These are phyloP conservation scores for Chelmon rostratus DNA, from an alignment of 2,797 vertebrate species.

Conservation along the genomic window DNA sequence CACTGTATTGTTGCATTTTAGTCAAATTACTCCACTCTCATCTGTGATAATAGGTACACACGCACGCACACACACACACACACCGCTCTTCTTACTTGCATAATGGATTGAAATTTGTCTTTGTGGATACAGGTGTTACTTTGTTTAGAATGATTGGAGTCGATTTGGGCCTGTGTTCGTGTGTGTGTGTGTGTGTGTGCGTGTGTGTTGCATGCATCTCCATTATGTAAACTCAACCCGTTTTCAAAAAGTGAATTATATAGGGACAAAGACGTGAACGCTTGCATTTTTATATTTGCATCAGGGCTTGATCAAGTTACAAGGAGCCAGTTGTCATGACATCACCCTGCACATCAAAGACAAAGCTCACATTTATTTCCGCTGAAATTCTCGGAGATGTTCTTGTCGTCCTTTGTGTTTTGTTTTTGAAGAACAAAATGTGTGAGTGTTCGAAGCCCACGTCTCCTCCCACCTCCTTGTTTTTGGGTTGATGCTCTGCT, in stretches of 20 bases:
- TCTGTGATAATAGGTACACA: conserved; percentile 77
- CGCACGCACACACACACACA: conserved; percentile 32
- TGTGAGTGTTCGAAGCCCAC: neutral
- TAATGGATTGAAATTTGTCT: conserved; percentile 73
- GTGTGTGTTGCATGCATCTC: conserved; percentile 24
- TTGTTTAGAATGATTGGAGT: conserved; percentile 48
- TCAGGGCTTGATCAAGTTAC: neutral
- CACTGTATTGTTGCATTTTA: conserved; percentile 82
- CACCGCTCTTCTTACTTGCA: conserved; percentile 33
- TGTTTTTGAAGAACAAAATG: neutral
- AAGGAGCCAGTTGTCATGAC: neutral
- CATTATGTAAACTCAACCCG: neutral
- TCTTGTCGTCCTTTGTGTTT: neutral
- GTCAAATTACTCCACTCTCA: conserved; percentile 83
- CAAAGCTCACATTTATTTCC: conserved; percentile 5
- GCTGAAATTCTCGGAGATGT: neutral
- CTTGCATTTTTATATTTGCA: neutral
- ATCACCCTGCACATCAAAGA: neutral
- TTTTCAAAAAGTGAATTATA: neutral
- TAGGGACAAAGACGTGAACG: neutral
- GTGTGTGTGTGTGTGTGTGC: conserved; percentile 27
- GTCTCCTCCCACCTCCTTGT: neutral
- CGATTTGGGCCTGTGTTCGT: conserved; percentile 15
- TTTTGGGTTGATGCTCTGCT: neutral
- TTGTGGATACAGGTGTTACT: conserved; percentile 66